Base-by-base conservation (phyloP, 2,888 invertebrate genomes). In the Ophion slaviceki region DNA sequence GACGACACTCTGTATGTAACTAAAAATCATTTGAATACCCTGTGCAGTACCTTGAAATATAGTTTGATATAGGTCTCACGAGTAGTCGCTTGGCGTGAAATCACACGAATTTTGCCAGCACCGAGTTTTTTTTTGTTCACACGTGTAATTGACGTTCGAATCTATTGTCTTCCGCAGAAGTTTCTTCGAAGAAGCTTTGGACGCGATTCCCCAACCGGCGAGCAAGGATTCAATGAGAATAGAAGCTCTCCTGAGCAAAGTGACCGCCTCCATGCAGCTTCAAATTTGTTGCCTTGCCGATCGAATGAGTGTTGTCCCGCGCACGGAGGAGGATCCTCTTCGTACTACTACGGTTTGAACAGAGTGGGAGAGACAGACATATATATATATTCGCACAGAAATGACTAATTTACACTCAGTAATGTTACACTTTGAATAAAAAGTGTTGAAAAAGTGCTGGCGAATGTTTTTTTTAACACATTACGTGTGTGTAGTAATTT, bases 151-250 rank as follows among this genome's bases (percentile, higher is more conserved):
- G 2, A 61, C 20, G 61, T 17, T 20, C 61, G 61, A 20, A 36
- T n/a, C 72, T 57, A 64, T 40, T 82, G 57, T 82, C 4, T 78
- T 83, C 74, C 72, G 8, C 59, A 97, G 97, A 90, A 96, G 96
- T 90, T 97, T 97, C 92, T 96, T 98, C 88, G 96, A 95, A 89
- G 98, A 98, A 94, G 98, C 98, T 0, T 94, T 98, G 82, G 97
- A 97, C 85, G 96, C 96, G 6, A 96, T 97, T 88, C 97, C 97
- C 40, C 95, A 95, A 0, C 93, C 97, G 14, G 95, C 96, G 89
- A 94, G 92, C 20, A 95, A 95, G 87, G 96, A 96, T 87, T 83
- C 87, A 32, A 81, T 89, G 66, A 89, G 92, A 47, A 90, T 94
- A 86, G 93, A 93, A 36, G 89, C 92, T 70, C 88, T 94, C 59